Base-by-base conservation (phyloP, 2,888 invertebrate species). In the Eupithecia vulgata region DNA sequence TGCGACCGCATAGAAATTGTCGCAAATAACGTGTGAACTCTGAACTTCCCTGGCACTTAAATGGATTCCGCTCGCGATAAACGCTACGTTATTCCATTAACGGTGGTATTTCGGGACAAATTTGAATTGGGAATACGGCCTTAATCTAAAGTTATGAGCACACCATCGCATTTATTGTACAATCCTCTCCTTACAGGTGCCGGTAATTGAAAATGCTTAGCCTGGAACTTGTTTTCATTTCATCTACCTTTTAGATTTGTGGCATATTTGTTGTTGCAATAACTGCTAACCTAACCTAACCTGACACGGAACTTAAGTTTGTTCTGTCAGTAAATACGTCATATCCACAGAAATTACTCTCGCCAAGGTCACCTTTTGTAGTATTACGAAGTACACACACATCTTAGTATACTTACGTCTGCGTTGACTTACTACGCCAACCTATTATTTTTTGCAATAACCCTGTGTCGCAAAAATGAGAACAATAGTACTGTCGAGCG, bases 401-500 rank as follows among this genome's bases (percentile, higher is more conserved):
- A 34, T 65, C 40, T 40, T 40, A 65, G 40, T 57, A 57, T 25
- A 25, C 70, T 48, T 62, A 61, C 66, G 77, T 79, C 69, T 67
- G 77, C 76, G 78, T 83, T 81, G 77, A 77, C 79, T 83, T 84
- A 81, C 83, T 79, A 78, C 85, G 80, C 75, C 70, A 76, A 69
- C 71, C 82, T 78, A 87, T 91, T 91, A 90, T 92, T 87, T 85
- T 77, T 81, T 79, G 77, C 78, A 83, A 85, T 86, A 57, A 52
- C 21, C 52, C 25, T 57, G 83, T 85, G 81, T 80, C 73, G 62
- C 80, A 85, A 81, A 84, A 86, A 84, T 79, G 79, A 85, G 82
- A 84, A 84, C 82, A 84, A 83, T 83, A 78, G 78, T 81, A 83
- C 79, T 80, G 81, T 80, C 70, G 81, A 81, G 72, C 77, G 76